These are phyloP conservation scores for Prorops nasuta DNA, from an alignment of 1,140 invertebrate genomes.

Conservation along the genomic window DNA sequence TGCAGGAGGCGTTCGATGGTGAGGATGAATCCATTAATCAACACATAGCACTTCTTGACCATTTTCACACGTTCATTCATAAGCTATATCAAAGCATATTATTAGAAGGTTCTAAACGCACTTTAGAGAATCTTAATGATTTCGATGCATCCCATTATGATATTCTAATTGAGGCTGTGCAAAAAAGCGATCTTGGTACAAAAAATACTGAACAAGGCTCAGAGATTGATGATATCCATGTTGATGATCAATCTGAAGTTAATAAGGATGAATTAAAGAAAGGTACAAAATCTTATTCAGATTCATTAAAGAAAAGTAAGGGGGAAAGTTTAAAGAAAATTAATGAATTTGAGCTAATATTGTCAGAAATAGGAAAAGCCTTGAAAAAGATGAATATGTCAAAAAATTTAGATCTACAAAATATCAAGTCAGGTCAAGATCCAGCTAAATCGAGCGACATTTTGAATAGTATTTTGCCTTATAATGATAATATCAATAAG, in stretches of 20 bases:
- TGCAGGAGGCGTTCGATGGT: slow-evolving; percentile 9
- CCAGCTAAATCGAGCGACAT: too few relatives aligned
- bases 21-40: slow-evolving; percentile 20
- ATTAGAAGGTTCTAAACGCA: slow-evolving; percentile 6
- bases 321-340: slow-evolving; percentile 15
- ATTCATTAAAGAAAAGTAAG: slow-evolving; percentile 14
- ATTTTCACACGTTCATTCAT: slow-evolving; percentile 11
- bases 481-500: slow-evolving; percentile 8
- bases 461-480: slow-evolving; percentile 1
- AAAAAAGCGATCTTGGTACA: too few relatives aligned
- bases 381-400: slow-evolving; percentile 18
- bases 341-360: slow-evolving; percentile 29
- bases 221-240: too few relatives aligned
- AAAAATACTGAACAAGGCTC: too few relatives aligned
- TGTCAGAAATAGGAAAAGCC: slow-evolving; percentile 30
- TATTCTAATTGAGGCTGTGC: slow-evolving; percentile 10
- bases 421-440: too few relatives aligned
- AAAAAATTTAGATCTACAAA: too few relatives aligned
- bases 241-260: too few relatives aligned
- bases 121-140: too few relatives aligned
- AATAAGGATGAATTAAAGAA: slow-evolving; percentile 13
- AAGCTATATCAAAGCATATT: slow-evolving; percentile 20
- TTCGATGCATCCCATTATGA: slow-evolving; percentile 24
- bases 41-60: slow-evolving; percentile 16
- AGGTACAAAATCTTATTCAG: slow-evolving; percentile 6